Evolutionary conservation across 2,888 invertebrate genomes (phyloP).

Genomic region (Leucania comma): DNA sequence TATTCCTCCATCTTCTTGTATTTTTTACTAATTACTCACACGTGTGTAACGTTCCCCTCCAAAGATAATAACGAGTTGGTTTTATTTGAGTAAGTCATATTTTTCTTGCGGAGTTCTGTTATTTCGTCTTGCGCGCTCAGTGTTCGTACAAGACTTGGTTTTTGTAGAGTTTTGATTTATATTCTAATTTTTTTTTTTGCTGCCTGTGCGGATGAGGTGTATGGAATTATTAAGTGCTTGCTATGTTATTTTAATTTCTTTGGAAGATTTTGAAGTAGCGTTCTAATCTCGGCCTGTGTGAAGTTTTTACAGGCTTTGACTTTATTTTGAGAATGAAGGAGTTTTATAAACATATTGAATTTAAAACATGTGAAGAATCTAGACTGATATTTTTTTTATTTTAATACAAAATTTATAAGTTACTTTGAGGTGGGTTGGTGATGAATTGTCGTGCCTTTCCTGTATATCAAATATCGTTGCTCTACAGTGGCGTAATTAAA

Average conservation of each 20-base stretch:
- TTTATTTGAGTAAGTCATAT: constrained; percentile 51
- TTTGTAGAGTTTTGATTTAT: constrained; percentile 49
- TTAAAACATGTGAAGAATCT: too few relatives aligned
- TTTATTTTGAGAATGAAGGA: background rate
- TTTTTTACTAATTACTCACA: constrained; percentile 57
- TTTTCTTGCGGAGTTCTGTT: constrained; percentile 52
- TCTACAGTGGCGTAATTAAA: background rate
- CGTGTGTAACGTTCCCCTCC: constrained; percentile 37
- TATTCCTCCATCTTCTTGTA: constrained; percentile 41
- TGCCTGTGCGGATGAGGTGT: background rate
- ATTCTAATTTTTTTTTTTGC: constrained; percentile 27
- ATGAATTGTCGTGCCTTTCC: too few relatives aligned
- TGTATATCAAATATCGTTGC: background rate
- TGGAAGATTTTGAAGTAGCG: background rate
- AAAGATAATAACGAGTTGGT: constrained; percentile 47
- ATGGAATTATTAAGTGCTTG: background rate
- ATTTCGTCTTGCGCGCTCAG: constrained; percentile 23
- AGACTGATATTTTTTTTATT: too few relatives aligned
- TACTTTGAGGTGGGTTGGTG: too few relatives aligned
- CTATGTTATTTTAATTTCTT: constrained; percentile 12
- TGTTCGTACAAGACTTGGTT: constrained; percentile 2
- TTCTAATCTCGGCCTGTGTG: background rate
- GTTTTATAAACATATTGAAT: background rate
- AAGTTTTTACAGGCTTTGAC: background rate
- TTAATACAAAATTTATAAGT: too few relatives aligned